These are phyloP conservation scores for Tetragnatha versicolor DNA, from an alignment of 1,140 invertebrate species.

Conservation along the genomic window DNA sequence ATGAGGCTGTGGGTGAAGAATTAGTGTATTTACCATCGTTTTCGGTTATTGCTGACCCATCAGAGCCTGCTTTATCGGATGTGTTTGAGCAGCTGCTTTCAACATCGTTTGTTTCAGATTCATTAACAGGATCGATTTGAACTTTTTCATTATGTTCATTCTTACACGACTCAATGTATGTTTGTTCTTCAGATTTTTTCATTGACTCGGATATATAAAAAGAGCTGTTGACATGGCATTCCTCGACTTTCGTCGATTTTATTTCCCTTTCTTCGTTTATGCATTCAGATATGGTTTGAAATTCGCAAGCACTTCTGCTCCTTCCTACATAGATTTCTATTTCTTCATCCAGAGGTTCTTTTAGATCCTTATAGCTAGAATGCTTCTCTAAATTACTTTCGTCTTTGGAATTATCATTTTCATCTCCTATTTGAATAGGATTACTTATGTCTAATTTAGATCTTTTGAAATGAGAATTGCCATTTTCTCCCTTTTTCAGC, in stretches of 20 bases:
- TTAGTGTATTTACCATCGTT: not conserved
- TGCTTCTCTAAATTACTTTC: conserved; percentile 5
- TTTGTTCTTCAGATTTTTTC: not conserved
- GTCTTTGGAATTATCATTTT: not conserved
- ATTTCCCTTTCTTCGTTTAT: not conserved
- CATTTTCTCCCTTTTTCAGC: not conserved
- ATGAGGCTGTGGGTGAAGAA: not conserved
- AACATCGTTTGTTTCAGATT: no score
- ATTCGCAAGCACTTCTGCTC: no score
- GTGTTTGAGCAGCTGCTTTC: not conserved
- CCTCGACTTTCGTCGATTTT: not conserved
- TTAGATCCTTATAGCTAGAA: conserved; percentile 40
- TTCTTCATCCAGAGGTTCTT: conserved; percentile 42
- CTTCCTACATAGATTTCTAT: conserved; percentile 12
- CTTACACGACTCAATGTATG: not conserved
- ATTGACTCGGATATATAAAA: not conserved
- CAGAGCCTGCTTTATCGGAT: not conserved
- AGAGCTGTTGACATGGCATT: not conserved
- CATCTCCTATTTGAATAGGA: not conserved
- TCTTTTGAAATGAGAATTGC: not conserved
- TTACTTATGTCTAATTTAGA: conserved; percentile 1
- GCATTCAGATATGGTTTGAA: not conserved
- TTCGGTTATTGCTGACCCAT: not conserved
- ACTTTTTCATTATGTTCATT: not conserved
- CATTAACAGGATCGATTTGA: no score